phyloP scores from a whole-genome alignment of 2,797 vertebrate genomes.

The Telmatherina bonti region DNA sequence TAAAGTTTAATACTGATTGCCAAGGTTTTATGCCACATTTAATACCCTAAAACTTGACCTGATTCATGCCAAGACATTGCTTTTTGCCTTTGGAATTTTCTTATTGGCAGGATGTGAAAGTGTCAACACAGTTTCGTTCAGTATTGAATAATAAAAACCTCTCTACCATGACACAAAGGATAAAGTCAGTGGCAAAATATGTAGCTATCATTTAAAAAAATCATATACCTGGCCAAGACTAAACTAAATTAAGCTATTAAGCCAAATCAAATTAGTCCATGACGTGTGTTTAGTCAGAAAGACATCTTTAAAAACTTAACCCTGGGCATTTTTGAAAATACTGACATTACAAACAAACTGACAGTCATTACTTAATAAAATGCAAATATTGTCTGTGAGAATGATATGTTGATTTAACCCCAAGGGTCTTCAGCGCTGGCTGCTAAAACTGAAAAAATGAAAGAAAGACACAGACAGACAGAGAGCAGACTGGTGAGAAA shows the following conservation, averaged over 20 bases:
- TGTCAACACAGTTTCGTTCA: constrained; percentile 24
- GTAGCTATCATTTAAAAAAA: constrained; percentile 32
- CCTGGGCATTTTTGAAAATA: constrained; percentile 17
- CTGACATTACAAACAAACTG: constrained; percentile 25
- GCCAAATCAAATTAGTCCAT: constrained; percentile 1
- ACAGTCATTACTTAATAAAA: constrained; percentile 18
- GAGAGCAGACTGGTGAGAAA: constrained; percentile 57
- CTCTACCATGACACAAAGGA: constrained; percentile 29
- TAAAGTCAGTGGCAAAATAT: constrained; percentile 34
- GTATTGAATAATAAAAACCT: constrained; percentile 8
- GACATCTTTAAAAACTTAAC: constrained; percentile 14
- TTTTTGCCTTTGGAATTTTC: constrained; percentile 41
- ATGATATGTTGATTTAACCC: constrained; percentile 15
- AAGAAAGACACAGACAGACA: constrained; percentile 32
- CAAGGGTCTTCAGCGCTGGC: constrained; percentile 8
- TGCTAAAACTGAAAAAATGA: constrained; percentile 29
- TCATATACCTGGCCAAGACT: constrained; percentile 5
- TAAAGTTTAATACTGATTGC: constrained; percentile 19
- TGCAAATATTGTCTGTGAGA: constrained; percentile 6
- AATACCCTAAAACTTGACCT: constrained; percentile 16
- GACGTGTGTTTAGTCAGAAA: not conserved
- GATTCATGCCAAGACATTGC: constrained; percentile 38
- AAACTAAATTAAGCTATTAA: constrained; percentile 1
- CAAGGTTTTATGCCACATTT: constrained; percentile 42
- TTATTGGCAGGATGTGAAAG: constrained; percentile 36